Base-by-base conservation (phyloP, 2,888 invertebrate species). In the Epiblema foenella region DNA sequence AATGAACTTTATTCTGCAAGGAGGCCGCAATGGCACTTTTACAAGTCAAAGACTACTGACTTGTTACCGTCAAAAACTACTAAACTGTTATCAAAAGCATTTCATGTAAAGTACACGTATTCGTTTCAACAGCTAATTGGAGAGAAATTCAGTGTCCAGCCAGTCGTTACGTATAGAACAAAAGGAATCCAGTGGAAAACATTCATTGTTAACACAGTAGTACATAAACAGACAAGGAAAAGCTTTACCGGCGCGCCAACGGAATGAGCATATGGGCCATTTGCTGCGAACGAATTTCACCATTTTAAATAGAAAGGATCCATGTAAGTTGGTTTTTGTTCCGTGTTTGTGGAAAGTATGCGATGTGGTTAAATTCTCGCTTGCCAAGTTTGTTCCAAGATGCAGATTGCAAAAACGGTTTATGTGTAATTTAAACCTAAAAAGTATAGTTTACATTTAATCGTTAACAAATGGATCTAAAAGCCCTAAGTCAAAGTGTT, bases 151-250 rank as follows among this genome's bases (percentile, higher is more conserved):
- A 20, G 46, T 62, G 62, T 67, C 66, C 71, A 66, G 54, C 58
- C 63, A 39, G 58, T 65, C 58, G 54, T 67, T 67, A 24, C 67
- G 62, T 67, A 51, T 60, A 64, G 64, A 68, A 68, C 68, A 72
- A 73, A 69, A 69, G 64, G 65, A 59, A 58, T 59, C 51, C 58
- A 69, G 59, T 59, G 63, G 49, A 72, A 64, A 72, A 69, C 69
- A 72, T 69, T 59, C 51, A 68, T 69, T 72, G 72, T 72, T 69
- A 65, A 69, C 72, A 64, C 63, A 58, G 51, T 57, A 54, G 58
- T 54, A 69, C 70, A 70, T 66, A 70, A 64, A 72, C 64, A 69
- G 69, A 72, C 72, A 72, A 54, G 72, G 69, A 72, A 72, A 72
- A 72, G 72, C 72, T 69, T 72, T 72, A 72, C 69, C 59, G 65